Conservation (phyloP, 2,888 invertebrate species). For the Melanargia galathea region DNA sequence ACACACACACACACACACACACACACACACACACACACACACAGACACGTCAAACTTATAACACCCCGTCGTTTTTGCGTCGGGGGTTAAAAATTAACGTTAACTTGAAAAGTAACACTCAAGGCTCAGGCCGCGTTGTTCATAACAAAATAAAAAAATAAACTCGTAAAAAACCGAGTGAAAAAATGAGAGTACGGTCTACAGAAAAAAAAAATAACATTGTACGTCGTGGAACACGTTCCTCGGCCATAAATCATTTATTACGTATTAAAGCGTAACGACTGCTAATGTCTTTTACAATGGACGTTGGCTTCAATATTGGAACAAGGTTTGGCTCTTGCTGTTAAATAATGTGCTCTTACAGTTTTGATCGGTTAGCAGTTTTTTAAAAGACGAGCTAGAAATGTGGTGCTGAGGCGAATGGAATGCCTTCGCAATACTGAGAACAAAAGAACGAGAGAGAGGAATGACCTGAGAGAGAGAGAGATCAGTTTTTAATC, state of each 20-base stretch:
- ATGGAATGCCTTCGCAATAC: no score
- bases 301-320: conserved; percentile 14
- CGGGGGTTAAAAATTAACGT: no score
- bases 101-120: no score
- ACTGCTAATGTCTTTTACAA: conserved; percentile 14
- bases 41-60: no score
- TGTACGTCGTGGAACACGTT: conserved; percentile 16
- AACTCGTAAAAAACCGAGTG: conserved; percentile 17
- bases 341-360: not conserved
- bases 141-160: conserved; percentile 9
- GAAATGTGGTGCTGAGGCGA: no score
- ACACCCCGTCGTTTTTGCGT: no score
- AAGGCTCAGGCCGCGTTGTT: not conserved
- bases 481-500: no score
- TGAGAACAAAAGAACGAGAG: no score
- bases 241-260: conserved; percentile 19
- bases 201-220: conserved; percentile 17
- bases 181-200: conserved; percentile 13
- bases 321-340: not conserved
- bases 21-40: no score
- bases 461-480: no score
- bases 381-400: no score
- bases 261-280: conserved; percentile 27
- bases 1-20: no score
- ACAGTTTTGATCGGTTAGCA: not conserved